Base-by-base conservation (phyloP, 2,888 invertebrate genomes). In the Drosophila parthenogenetica region DNA sequence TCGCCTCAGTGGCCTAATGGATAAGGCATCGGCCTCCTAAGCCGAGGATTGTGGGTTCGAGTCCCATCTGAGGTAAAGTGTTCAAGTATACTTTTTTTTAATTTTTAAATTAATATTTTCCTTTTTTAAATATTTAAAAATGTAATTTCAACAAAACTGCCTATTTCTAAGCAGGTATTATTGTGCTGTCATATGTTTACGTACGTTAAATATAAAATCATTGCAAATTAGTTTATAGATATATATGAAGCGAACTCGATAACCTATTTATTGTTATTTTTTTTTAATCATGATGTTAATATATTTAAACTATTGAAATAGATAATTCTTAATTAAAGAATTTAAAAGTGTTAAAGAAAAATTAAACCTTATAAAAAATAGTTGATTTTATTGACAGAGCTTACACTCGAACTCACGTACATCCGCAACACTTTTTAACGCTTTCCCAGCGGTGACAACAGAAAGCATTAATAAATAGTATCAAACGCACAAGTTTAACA, bases 21-120 rank as follows among this genome's bases (percentile, higher is more conserved):
- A 80, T 80, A 80, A 80, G 80, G 80, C 80, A 80, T 78, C 80
- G 81, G 80, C 80, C 80, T 80, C 80, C 80, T 80, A 80, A 80
- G 80, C 78, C 78, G 81, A 81, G 80, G 80, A 80, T 80, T 80
- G 79, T 79, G 79, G 79, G 79, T 79, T 79, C 79, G 79, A 80
- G 79, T 79, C 79, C 79, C 79, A 79, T 80, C 79, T 79, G 79
- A 77, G 79, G 79, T 80, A 80, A 64, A 79, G 13, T 2, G 1
- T 35, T 35, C 1, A 35, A 35, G 11, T 13, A 7, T 11, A 3
- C 2, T 13, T 59, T 48, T 63, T 57, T 48, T 10, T 14, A n/a
- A 3, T 22, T 8, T 37, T 11, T 40, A 22, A 14, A 35, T 37
- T 17, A 1, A 2, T 1, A 11, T 22, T 16, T 10, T 11, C 22